Evolutionary conservation across 2,113 vertebrate species (phyloP).

Genomic region (Columba janthina): DNA sequence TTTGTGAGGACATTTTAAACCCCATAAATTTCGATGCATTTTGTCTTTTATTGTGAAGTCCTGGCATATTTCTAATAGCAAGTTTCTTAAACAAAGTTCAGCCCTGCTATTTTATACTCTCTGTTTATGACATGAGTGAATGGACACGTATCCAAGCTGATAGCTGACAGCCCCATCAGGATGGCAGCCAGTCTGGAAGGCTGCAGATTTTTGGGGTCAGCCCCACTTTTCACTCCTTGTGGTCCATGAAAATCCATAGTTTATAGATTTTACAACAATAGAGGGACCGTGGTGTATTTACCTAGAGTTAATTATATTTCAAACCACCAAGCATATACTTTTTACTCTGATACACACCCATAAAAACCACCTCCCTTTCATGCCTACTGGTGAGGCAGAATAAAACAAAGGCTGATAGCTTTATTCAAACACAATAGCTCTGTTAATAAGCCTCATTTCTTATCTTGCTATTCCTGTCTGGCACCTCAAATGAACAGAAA

Average conservation of each 20-base stretch:
- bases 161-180: neutral
- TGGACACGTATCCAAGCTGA: neutral
- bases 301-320: neutral
- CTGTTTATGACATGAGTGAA: neutral
- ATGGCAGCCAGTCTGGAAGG: neutral
- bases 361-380: neutral
- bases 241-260: neutral
- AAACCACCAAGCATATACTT: neutral
- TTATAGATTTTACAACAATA: neutral
- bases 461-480: neutral
- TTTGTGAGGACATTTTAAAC: constrained; percentile 17
- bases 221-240: neutral
- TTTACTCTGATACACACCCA: neutral
- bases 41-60: constrained; percentile 24
- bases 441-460: neutral
- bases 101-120: neutral
- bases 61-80: constrained; percentile 14
- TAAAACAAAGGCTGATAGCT: neutral
- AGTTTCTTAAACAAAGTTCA: neutral
- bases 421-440: neutral
- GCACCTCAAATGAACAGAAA: constrained; percentile 13
- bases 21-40: constrained; percentile 23
- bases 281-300: neutral
- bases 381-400: neutral
- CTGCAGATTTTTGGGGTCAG: neutral